Base-by-base conservation (phyloP, 2,888 invertebrate species). In the Pristionchus maxplancki region DNA sequence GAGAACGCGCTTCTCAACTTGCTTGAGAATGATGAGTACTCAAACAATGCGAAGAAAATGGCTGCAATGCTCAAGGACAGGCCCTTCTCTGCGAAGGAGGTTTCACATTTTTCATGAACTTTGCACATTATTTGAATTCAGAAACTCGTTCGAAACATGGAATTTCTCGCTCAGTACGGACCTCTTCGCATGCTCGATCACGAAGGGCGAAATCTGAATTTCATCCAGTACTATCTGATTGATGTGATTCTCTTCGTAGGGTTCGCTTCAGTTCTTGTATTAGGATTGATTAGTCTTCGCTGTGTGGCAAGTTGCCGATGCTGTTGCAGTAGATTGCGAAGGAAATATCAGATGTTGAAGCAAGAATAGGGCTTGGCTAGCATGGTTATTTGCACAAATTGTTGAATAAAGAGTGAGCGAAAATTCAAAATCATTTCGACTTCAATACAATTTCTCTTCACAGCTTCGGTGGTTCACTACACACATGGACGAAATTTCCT, bases 181-280 rank as follows among this genome's bases (percentile, higher is more conserved):
- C 82, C 82, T 34, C 82, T 82, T 53, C 82, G 82, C 5, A 31
- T 34, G 37, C 24, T 82, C 5, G 82, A 82, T 58, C 82, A 82
- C 24, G 34, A 82, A 53, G 82, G 82, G 28, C 11, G 53, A 53
- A 53, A 82, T 50, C 34, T 82, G 37, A 82, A 50, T 11, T 53
- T 82, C 34, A 44, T 82, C 34, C 82, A 82, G 53, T 82, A 82
- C 53, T 82, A 82, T 34, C 82, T 82, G 0, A 53, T 82, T 20
- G 82, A 82, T 82, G 53, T 82, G 15, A 31, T 82, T 20, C 17
- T 71, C 4, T 71, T 71, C 37, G 13, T 71, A 4, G 34, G 71
- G 9, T 71, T 37, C 15, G 20, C 28, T 1, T 11, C 9, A 13
- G 15, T 37, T 37, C 37, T 37, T 15, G 20, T 71, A 6, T 1